phyloP scores from a whole-genome alignment of 2,113 vertebrate species.

The Spheniscus mendiculus region DNA sequence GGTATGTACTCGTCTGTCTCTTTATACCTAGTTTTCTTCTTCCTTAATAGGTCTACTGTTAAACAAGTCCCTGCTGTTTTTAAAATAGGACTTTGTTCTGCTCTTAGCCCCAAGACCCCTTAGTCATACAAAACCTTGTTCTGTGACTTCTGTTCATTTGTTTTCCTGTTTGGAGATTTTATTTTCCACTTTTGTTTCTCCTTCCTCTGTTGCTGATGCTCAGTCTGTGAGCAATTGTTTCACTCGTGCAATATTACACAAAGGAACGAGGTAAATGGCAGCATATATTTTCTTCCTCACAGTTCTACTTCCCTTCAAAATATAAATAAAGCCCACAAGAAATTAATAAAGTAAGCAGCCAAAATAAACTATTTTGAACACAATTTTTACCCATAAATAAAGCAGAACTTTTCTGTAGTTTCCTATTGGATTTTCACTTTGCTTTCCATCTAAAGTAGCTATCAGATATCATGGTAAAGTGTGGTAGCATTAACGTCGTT shows the following conservation, averaged over 20 bases:
- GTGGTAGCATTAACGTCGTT: background rate
- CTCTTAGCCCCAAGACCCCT: background rate
- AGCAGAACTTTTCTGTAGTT: background rate
- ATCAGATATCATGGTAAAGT: accelerated
- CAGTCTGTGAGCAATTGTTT: background rate
- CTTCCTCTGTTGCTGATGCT: background rate
- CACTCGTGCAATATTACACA: background rate
- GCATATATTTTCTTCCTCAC: background rate
- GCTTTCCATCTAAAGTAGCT: background rate
- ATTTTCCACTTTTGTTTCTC: background rate
- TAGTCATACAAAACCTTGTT: background rate
- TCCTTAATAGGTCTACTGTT: background rate
- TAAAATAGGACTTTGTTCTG: conserved; percentile 4
- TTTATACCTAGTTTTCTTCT: background rate
- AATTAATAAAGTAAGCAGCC: background rate
- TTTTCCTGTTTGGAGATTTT: background rate
- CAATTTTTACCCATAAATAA: background rate
- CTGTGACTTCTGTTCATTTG: background rate
- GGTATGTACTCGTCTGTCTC: background rate
- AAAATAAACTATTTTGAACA: background rate
- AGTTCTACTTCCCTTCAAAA: background rate
- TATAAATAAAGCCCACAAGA: background rate
- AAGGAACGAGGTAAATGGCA: background rate
- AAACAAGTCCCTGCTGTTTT: background rate
- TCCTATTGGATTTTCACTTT: background rate